Conservation (phyloP, 1,140 invertebrate species). For the Panagrolaimus sp. region DNA sequence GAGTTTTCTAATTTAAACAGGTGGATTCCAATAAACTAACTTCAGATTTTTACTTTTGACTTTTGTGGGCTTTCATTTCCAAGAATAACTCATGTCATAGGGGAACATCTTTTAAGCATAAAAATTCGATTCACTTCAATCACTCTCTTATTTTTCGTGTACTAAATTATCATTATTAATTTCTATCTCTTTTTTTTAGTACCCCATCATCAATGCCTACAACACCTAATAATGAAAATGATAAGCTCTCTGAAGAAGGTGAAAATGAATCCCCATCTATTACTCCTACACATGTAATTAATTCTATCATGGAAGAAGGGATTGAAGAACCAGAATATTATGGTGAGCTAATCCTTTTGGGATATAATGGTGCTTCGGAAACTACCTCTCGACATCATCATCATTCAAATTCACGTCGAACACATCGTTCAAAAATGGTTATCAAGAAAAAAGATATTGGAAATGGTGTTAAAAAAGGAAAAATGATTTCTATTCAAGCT, state of each 20-base stretch:
- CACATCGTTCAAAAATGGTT: constrained; percentile 45
- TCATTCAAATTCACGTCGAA: background rate
- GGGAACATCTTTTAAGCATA: too few relatives aligned
- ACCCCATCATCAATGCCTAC: constrained; percentile 6
- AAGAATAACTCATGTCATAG: too few relatives aligned
- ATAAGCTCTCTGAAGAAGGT: constrained; percentile 6
- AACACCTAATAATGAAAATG: background rate
- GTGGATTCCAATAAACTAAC: too few relatives aligned
- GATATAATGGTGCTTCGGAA: constrained; percentile 8
- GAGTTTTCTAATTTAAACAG: too few relatives aligned
- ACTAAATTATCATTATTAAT: too few relatives aligned
- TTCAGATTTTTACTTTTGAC: too few relatives aligned
- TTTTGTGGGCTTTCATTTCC: too few relatives aligned
- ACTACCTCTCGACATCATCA: background rate
- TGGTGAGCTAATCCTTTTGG: constrained; percentile 33
- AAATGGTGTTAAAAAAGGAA: constrained; percentile 53
- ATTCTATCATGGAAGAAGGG: background rate
- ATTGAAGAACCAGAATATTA: constrained; percentile 15
- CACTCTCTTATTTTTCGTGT: too few relatives aligned
- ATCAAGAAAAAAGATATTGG: constrained; percentile 29
- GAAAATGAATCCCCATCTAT: background rate
- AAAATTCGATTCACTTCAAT: too few relatives aligned
- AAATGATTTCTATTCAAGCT: constrained; percentile 24
- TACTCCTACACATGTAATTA: background rate
- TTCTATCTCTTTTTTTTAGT: background rate